Percentiles rank a stretch among this genome's conserved stretches.
Evolutionary conservation across 2,888 invertebrate species (phyloP).

Genomic region (Lithosia quadra): DNA sequence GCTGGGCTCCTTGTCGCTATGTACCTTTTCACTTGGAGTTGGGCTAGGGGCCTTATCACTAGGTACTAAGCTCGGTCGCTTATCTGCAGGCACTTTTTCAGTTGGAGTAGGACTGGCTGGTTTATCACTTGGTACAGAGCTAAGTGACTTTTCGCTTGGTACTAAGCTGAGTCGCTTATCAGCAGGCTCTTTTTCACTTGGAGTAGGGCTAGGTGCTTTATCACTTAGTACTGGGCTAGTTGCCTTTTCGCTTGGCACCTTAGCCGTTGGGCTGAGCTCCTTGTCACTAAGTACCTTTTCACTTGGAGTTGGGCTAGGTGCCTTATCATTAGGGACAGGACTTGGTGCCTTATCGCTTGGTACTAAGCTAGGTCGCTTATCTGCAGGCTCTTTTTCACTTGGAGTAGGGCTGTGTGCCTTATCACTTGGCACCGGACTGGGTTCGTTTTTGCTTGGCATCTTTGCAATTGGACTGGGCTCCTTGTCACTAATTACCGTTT

Average conservation of each 20-base stretch:
- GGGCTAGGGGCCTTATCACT: constrained; percentile 18
- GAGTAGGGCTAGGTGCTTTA: not conserved
- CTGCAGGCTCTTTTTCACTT: too few relatives aligned
- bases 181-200: not conserved
- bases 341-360: constrained; percentile 9
- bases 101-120: constrained; percentile 16
- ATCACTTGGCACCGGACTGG: not conserved
- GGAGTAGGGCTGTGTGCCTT: constrained; percentile 19
- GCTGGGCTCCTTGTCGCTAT: constrained; percentile 8
- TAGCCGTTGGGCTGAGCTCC: not conserved
- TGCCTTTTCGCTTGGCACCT: not conserved
- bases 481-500: constrained; percentile 17
- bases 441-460: constrained; percentile 7
- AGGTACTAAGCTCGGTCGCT: constrained; percentile 17
- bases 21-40: not conserved
- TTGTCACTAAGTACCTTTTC: constrained; percentile 9
- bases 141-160: constrained; percentile 16
- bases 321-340: constrained; percentile 17
- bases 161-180: not conserved
- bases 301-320: not conserved
- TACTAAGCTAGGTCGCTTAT: too few relatives aligned
- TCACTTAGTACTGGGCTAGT: constrained; percentile 1
- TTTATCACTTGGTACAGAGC: constrained; percentile 10
- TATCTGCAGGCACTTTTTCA: not conserved
- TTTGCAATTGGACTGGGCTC: not conserved